These are phyloP conservation scores for Criorhina ranunculi DNA, from an alignment of 2,888 invertebrate species.

Conservation along the genomic window DNA sequence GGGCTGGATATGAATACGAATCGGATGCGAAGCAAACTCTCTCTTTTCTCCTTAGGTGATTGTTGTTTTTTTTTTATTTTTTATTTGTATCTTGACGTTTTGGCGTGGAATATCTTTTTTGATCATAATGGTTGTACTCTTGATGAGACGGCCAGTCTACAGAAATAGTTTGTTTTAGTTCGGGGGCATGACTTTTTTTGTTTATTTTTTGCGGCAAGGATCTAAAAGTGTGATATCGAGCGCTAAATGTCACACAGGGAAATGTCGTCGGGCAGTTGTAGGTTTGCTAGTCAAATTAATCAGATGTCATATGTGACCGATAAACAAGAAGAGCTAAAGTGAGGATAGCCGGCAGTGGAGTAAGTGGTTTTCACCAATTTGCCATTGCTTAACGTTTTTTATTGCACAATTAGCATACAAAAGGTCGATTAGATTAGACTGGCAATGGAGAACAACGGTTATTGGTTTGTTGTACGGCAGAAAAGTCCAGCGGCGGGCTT, in stretches of 20 bases:
- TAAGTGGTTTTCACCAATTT: constrained; percentile 67
- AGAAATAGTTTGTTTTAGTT: constrained; percentile 5
- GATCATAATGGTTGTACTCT: constrained; percentile 14
- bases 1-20: constrained; percentile 42
- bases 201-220: background rate
- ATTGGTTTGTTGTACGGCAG: constrained; percentile 31
- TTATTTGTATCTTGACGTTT: constrained; percentile 17
- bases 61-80: constrained; percentile 8
- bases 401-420: constrained; percentile 70
- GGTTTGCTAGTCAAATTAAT: constrained; percentile 53
- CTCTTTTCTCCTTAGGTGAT: constrained; percentile 47
- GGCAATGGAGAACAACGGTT: constrained; percentile 38
- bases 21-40: constrained; percentile 38
- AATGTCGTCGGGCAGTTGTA: constrained; percentile 30
- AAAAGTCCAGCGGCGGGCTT: constrained; percentile 42
- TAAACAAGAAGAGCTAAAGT: background rate
- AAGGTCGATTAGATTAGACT: constrained; percentile 69
- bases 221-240: constrained; percentile 20
- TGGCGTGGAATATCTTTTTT: constrained; percentile 25
- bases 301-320: constrained; percentile 38
- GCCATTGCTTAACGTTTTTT: constrained; percentile 65
- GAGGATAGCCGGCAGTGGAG: constrained; percentile 32
- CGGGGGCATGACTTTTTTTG: constrained; percentile 1
- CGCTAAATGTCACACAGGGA: constrained; percentile 50
- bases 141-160: too few relatives aligned